phyloP scores from a whole-genome alignment of 1,140 invertebrate species.

The Drosophila triauraria region DNA sequence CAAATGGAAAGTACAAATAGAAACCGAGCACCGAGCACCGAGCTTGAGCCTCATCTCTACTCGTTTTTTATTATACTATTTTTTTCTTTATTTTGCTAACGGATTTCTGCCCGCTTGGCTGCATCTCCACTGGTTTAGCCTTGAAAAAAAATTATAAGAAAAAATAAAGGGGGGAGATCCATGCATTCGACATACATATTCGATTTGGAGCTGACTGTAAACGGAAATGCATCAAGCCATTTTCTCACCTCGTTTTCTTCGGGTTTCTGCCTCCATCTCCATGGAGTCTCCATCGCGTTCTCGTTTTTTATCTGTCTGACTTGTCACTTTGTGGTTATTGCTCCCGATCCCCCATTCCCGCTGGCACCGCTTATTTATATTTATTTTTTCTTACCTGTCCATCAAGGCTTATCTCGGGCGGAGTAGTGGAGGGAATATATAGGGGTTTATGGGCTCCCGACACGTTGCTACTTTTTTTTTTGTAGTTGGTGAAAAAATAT shows the following conservation, averaged over 20 bases:
- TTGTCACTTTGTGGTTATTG: conserved; percentile 49
- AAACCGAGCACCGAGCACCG: conserved; percentile 57
- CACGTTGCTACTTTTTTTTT: neutral
- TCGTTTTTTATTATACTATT: neutral
- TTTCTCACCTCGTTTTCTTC: conserved; percentile 56
- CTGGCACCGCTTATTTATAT: neutral
- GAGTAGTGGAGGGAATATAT: too few species aligned
- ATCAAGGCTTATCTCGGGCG: conserved; percentile 35
- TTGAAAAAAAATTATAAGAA: conserved; percentile 24
- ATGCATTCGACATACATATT: conserved; percentile 27
- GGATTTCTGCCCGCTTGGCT: conserved; percentile 40
- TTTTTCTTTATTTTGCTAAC: conserved; percentile 24
- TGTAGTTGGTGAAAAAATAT: neutral
- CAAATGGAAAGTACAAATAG: conserved; percentile 83
- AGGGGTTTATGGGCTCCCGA: conserved; percentile 10
- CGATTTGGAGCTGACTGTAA: conserved; percentile 43
- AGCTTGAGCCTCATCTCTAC: neutral
- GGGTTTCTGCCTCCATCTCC: neutral
- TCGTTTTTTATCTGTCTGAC: conserved; percentile 40
- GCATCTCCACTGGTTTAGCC: conserved; percentile 37
- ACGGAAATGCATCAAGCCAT: conserved; percentile 45
- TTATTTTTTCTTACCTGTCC: conserved; percentile 19
- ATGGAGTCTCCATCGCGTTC: neutral
- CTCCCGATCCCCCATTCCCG: conserved; percentile 6
- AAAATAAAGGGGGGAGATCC: neutral